Base-by-base conservation (phyloP, 2,797 vertebrate genomes). In the Oryzias sinensis region DNA sequence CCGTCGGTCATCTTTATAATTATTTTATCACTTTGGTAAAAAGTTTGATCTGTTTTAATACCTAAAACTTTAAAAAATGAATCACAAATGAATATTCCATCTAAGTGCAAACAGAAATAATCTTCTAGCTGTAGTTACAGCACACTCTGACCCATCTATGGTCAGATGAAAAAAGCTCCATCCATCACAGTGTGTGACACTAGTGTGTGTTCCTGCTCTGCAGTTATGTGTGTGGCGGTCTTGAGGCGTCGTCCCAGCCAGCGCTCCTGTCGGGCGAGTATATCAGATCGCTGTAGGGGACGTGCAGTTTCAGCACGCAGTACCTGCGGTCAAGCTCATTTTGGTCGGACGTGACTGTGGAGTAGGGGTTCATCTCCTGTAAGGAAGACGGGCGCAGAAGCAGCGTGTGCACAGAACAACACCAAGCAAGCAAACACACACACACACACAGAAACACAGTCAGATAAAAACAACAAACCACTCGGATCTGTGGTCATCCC, bases 291-390 rank as follows among this genome's bases (percentile, higher is more conserved):
- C 67, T 83, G 86, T 79, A 81, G 69, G 82, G 81, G 47, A 87
- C 65, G 53, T 85, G 81, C 33, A 83, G 83, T 59, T 83, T 82
- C 62, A 88, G 74, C 76, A 84, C 79, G 87, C 86, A 84, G 73
- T 93, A 96, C 95, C 95, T 96, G 87, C 77, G 90, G 72, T 95
- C 93, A 56, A 92, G 82, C 56, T 95, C 93, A 0, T 87, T 90
- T 2, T 90, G 89, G 3, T 92, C 91, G 0, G 91, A 91, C 40
- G 90, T 87, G 17, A 91, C 79, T 49, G 93, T 92, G 24, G 91
- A 91, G 81, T 84, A 93, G 64, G 86, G 90, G 80, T 91, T 91
- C 83, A 64, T 86, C 82, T 93, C 93, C 96, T 96, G 87, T n/a
- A 49, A n/a, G 40, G 22, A 57, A 25, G 58, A 64, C 27, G 62